Evolutionary conservation across 2,113 vertebrate genomes (phyloP).

Genomic region (Microcebus murinus): DNA sequence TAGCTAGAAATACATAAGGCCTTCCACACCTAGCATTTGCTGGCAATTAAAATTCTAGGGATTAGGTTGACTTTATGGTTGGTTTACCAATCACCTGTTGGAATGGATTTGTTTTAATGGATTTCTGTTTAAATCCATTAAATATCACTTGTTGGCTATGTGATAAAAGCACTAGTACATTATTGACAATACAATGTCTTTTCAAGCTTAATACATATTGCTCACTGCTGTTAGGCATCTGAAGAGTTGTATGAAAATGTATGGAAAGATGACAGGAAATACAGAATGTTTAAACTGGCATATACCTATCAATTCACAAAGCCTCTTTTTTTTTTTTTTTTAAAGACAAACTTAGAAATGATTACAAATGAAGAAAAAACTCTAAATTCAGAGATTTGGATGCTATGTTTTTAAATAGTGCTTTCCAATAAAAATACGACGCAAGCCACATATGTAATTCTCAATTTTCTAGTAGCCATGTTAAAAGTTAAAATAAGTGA

Average conservation of each 20-base stretch:
- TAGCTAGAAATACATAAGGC: neutral
- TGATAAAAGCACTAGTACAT: neutral
- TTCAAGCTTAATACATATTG: neutral
- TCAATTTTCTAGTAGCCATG: neutral
- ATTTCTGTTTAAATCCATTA: neutral
- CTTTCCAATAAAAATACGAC: neutral
- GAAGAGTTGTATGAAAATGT: neutral
- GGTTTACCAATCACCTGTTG: neutral
- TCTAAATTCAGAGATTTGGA: neutral
- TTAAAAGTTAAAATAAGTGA: slow-evolving; percentile 1
- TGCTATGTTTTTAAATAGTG: neutral
- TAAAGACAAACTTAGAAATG: neutral
- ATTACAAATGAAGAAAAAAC: neutral
- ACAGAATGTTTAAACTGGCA: neutral
- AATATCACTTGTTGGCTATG: neutral
- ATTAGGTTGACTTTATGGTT: neutral
- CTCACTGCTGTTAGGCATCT: neutral
- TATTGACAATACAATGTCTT: neutral
- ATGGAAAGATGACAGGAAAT: neutral
- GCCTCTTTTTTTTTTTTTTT: neutral
- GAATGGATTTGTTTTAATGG: slow-evolving; percentile 23
- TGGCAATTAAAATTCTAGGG: slow-evolving; percentile 16
- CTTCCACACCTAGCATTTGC: neutral
- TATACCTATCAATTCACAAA: neutral
- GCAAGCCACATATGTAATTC: neutral